phyloP scores from a whole-genome alignment of 2,113 vertebrate species.

The Ginglymostoma cirratum region DNA sequence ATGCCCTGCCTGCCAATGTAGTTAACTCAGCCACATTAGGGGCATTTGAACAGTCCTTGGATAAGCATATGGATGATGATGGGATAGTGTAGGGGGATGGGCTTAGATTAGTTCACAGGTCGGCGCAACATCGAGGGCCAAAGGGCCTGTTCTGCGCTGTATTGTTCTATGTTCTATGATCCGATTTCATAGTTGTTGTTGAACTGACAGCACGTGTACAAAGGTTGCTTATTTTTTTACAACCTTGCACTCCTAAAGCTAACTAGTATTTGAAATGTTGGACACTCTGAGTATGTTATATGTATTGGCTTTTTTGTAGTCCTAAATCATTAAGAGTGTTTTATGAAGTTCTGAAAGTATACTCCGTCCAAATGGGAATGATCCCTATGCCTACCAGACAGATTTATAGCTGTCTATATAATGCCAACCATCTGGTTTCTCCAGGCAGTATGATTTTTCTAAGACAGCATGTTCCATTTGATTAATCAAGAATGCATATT shows the following conservation, averaged over 20 bases:
- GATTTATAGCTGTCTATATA: background rate
- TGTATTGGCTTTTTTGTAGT: background rate
- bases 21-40: too few species aligned
- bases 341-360: background rate
- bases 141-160: too few species aligned
- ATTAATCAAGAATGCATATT: background rate
- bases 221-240: background rate
- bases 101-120: too few species aligned
- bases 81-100: too few species aligned
- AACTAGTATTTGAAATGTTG: background rate
- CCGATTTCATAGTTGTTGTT: too few species aligned
- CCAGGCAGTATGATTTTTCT: background rate
- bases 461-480: background rate
- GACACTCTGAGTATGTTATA: background rate
- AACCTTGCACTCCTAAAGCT: background rate
- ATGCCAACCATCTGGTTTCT: background rate
- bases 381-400: background rate
- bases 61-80: too few species aligned
- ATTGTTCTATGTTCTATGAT: too few species aligned
- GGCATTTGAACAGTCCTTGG: too few species aligned
- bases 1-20: too few species aligned
- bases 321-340: background rate
- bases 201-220: too few species aligned
- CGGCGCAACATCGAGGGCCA: too few species aligned
- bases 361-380: background rate